These are phyloP conservation scores for Apamea monoglypha DNA, from an alignment of 2,888 invertebrate species.

Conservation along the genomic window DNA sequence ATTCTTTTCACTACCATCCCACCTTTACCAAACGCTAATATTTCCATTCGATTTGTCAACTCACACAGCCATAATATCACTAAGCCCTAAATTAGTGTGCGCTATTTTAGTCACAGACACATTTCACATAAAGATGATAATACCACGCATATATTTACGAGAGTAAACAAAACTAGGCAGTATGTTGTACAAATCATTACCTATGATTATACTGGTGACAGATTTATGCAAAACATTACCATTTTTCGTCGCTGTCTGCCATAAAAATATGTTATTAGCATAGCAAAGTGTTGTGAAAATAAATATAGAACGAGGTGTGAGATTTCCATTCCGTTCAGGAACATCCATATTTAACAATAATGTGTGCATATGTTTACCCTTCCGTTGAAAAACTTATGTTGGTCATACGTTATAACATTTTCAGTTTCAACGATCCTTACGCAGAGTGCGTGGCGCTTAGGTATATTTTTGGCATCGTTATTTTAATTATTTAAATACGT, in stretches of 20 bases:
- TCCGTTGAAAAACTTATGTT: neutral
- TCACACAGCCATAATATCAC: slow-evolving; percentile 28
- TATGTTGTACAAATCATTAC: slow-evolving; percentile 56
- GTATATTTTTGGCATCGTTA: slow-evolving; percentile 7
- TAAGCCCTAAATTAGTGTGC: slow-evolving; percentile 38
- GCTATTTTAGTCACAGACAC: slow-evolving; percentile 44
- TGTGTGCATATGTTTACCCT: slow-evolving; percentile 28
- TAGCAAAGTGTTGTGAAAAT: slow-evolving; percentile 62
- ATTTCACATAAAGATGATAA: slow-evolving; percentile 45
- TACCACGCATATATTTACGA: slow-evolving; percentile 39
- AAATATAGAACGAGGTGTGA: slow-evolving; percentile 67
- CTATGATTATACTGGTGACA: slow-evolving; percentile 57
- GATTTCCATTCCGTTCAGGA: slow-evolving; percentile 58
- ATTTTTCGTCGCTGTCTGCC: slow-evolving; percentile 61
- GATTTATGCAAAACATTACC: slow-evolving; percentile 63
- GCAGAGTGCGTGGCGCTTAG: too few species aligned
- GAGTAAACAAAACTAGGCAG: slow-evolving; percentile 46
- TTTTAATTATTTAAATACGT: slow-evolving; percentile 15
- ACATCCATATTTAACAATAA: slow-evolving; percentile 55
- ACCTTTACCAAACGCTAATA: slow-evolving; percentile 39
- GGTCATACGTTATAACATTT: neutral
- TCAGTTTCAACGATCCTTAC: neutral
- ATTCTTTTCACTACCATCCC: slow-evolving; percentile 39
- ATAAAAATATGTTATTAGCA: slow-evolving; percentile 71
- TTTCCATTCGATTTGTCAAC: slow-evolving; percentile 40